Evolutionary conservation across 1,140 invertebrate species (phyloP).

Genomic region (Hyles vespertilio): DNA sequence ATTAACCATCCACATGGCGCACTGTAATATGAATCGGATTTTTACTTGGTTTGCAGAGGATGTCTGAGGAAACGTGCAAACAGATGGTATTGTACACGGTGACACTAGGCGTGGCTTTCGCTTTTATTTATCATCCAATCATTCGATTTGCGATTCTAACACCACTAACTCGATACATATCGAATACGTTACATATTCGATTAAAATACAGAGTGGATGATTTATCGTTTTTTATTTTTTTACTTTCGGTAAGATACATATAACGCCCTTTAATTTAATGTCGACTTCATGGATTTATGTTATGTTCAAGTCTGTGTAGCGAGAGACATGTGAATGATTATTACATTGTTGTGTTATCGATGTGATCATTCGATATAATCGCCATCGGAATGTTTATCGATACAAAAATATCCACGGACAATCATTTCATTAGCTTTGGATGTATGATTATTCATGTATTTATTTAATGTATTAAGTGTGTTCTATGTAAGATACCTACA

Average conservation of each 20-base stretch:
- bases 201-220: slow-evolving; percentile 21
- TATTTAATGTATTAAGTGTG: slow-evolving; percentile 47
- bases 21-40: slow-evolving; percentile 30
- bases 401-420: slow-evolving; percentile 19
- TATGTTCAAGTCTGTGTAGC: slow-evolving; percentile 65
- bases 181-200: slow-evolving; percentile 54
- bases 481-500: slow-evolving; percentile 41
- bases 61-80: slow-evolving; percentile 88
- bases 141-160: slow-evolving; percentile 67
- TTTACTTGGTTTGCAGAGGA: slow-evolving; percentile 85
- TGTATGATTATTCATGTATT: slow-evolving; percentile 51
- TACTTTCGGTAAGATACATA: slow-evolving; percentile 49
- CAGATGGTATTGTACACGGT: slow-evolving; percentile 85
- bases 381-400: no score
- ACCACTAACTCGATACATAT: slow-evolving; percentile 60
- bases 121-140: slow-evolving; percentile 70
- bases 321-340: slow-evolving; percentile 53
- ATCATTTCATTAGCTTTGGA: slow-evolving; percentile 65
- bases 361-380: slow-evolving; percentile 29
- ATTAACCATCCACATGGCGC: not conserved
- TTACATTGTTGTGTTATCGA: slow-evolving; percentile 58
- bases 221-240: slow-evolving; percentile 15
- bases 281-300: slow-evolving; percentile 52
- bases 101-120: slow-evolving; percentile 74
- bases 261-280: slow-evolving; percentile 37